phyloP scores from a whole-genome alignment of 2,797 vertebrate genomes.

The Threskiornis aethiopicus region DNA sequence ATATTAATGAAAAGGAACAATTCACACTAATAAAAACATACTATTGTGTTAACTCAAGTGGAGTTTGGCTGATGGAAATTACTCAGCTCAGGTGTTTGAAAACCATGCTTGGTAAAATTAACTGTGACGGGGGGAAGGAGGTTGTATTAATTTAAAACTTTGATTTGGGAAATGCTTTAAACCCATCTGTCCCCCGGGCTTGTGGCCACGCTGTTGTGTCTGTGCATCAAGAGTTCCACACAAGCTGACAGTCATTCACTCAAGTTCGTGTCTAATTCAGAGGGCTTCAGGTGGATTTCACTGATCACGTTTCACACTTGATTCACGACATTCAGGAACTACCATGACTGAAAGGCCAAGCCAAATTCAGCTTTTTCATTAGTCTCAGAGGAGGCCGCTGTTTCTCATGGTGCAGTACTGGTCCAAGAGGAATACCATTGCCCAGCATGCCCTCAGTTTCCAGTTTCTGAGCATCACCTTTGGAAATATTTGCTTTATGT shows the following conservation, averaged over 20 bases:
- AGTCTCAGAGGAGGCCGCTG: background rate
- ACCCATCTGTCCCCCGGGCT: background rate
- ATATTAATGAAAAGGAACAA: background rate
- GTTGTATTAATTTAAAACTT: background rate
- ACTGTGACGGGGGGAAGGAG: background rate
- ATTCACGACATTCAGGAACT: background rate
- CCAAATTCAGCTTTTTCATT: background rate
- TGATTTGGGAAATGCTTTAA: background rate
- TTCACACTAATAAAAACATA: background rate
- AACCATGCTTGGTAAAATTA: background rate
- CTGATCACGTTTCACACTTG: rapidly evolving
- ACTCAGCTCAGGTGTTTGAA: background rate
- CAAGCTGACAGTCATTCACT: background rate
- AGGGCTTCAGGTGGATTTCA: background rate
- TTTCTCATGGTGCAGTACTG: background rate
- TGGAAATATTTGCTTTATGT: background rate
- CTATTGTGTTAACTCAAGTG: background rate
- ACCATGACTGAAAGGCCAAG: background rate
- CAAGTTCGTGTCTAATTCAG: rapidly evolving
- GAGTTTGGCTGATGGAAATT: background rate
- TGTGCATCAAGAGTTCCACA: background rate
- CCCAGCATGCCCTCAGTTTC: rapidly evolving
- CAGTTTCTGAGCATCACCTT: background rate
- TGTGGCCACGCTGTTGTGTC: rapidly evolving
- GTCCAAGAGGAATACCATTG: background rate